Percentiles rank a stretch among this genome's conserved stretches.
Conservation (phyloP, 53 echinoderm and acorn worm species). For the Patiria pectinifera region DNA sequence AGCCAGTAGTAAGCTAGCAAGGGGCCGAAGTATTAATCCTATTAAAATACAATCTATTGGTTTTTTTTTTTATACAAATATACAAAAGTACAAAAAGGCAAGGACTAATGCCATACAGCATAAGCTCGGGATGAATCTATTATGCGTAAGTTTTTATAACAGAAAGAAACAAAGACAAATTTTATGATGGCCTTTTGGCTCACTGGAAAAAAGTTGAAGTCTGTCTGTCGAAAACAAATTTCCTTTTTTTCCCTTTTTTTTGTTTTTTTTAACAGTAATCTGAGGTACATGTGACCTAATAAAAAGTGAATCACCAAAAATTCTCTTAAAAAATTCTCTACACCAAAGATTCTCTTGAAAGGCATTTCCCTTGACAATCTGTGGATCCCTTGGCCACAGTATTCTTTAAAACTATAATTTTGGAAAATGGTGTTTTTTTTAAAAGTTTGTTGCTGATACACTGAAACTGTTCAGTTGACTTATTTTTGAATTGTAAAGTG, state of each 20-base stretch:
- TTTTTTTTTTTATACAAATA: slow-evolving; percentile 61
- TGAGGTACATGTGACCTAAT: too few relatives aligned
- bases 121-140: neutral
- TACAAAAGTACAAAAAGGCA: slow-evolving; percentile 70
- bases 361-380: too few relatives aligned
- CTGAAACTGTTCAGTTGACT: neutral
- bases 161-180: neutral
- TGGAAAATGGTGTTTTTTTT: neutral
- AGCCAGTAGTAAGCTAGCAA: neutral
- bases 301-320: too few relatives aligned
- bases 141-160: neutral
- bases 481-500: neutral
- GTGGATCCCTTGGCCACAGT: too few relatives aligned
- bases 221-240: neutral
- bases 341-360: too few relatives aligned
- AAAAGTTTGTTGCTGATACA: neutral
- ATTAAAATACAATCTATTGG: slow-evolving; percentile 60
- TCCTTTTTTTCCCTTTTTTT: neutral
- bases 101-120: slow-evolving; percentile 43
- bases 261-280: neutral
- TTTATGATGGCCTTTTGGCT: neutral
- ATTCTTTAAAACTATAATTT: neutral
- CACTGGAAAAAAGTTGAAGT: neutral
- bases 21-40: slow-evolving; percentile 27
- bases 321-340: too few relatives aligned